Base-by-base conservation (phyloP, 64 coral and sea anemone species). In the Astreopora myriophthalma region DNA sequence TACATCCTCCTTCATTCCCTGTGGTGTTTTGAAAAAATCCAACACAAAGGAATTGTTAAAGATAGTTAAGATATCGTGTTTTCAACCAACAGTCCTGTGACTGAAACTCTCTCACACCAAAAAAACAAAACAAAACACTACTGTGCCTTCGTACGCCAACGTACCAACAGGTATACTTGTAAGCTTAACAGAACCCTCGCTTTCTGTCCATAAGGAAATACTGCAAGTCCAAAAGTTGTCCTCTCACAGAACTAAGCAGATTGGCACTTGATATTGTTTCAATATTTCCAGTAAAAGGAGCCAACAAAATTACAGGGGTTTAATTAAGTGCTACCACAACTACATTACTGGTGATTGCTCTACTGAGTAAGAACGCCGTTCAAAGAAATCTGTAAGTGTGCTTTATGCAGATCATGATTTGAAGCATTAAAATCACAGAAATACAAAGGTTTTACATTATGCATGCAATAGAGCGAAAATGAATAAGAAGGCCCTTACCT, bases 71-170 rank as follows among this genome's bases (percentile, higher is more conserved):
- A 71, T 86, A 71, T 86, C 28, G 65, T 86, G 36, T 71, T 48
- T 55, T 55, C 17, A 19, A 55, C 10, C 51, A 55, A 55, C 10
- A 55, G 51, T 55, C 10, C 84, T 86, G 84, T 86, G 84, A 86
- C 84, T 86, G 84, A 86, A 86, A 86, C 84, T 86, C 65, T 86
- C 84, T 86, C 84, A 71, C 84, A 86, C 84, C 55, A 86, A 86
- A 86, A 86, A 76, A 76, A 76, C 30, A 26, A 34, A 76, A 76
- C 74, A 34, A 76, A 7, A 42, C 33, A 68, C 12, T 48, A 51
- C 84, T 71, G 24, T 71, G 22, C 64, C 35, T 86, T 86, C 8
- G 48, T 23, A 86, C 64, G 64, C 84, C 65, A 86, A 86, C 65
- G 84, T 26, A 30, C 36, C 84, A 86, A 71, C 84, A 86, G 63